phyloP scores from a whole-genome alignment of 2,113 vertebrate genomes.

The Rynchops niger region DNA sequence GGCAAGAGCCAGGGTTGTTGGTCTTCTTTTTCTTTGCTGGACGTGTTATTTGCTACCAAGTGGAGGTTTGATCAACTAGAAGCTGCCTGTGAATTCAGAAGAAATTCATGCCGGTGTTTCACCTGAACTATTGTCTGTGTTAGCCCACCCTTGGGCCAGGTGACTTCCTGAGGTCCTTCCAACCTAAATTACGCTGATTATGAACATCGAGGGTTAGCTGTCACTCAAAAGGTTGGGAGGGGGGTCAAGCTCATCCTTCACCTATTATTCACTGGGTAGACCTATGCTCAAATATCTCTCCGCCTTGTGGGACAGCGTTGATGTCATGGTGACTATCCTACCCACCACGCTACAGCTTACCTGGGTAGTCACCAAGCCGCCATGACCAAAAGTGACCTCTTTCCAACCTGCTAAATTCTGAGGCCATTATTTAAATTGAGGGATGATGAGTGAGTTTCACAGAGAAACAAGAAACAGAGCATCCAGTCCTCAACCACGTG shows the following conservation, averaged over 20 bases:
- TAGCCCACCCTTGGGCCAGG: background rate
- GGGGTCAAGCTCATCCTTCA: background rate
- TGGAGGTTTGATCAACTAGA: background rate
- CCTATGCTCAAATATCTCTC: background rate
- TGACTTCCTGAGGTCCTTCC: background rate
- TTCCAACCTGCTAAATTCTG: background rate
- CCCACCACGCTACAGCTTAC: background rate
- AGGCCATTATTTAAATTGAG: background rate
- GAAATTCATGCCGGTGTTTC: background rate
- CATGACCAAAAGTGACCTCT: background rate
- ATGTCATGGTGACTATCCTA: background rate
- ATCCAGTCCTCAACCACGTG: background rate
- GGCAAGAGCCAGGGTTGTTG: background rate
- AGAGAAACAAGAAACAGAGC: background rate
- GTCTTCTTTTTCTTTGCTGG: background rate
- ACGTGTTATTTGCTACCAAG: background rate
- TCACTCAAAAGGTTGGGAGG: background rate
- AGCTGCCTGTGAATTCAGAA: background rate
- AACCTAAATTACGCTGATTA: background rate
- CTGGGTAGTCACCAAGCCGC: background rate
- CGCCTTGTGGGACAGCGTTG: background rate
- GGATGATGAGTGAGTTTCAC: background rate
- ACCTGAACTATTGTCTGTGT: background rate
- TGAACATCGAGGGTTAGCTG: background rate
- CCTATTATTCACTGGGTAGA: background rate